Evolutionary conservation across 2,888 invertebrate genomes (phyloP), one percentile per base, ranked within the genome.

Genomic region (Pseudanteris insignis): DNA sequence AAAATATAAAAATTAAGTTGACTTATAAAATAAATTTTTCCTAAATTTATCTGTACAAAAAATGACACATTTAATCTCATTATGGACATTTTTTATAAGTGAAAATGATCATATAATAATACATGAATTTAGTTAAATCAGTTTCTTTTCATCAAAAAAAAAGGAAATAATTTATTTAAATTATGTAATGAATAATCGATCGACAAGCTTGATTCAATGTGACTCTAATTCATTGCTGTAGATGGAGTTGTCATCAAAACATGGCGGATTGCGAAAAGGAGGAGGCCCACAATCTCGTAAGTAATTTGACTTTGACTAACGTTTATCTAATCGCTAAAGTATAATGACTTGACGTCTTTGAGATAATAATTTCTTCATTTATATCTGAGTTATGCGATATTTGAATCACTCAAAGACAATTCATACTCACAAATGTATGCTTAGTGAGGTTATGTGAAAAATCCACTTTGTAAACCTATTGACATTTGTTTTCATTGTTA

Each of bases 221-320:
- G 21, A 12, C n/a, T 15, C 13, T 0, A 11, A 11, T 10, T 9
- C n/a, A 10, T n/a, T 6, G 18, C 15, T 36, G 48, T 26, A 60
- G 61, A 55, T 55, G 61, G 61, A 36, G 50, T 30, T 14, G 44
- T 36, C 30, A 25, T 30, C 34, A 32, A 43, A 83, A 81, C 73
- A 87, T 88, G 86, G 85, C 86, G 70, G 91, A 91, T 81, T 87
- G 86, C 82, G 92, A 91, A 83, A 90, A 89, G 81, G 90, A 91
- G 83, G 92, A 92, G 82, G 89, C 90, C 68, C 83, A 85, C 71
- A 87, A 87, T 83, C 83, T 88, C 84, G 88, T 88, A 81, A 81
- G 84, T 78, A 77, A 73, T 76, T 76, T 70, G 68, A 66, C 68
- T 73, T 72, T 73, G 66, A 64, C 69, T 73, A 71, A 61, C 66